Percentiles rank a stretch among this genome's conserved stretches.
These are phyloP conservation scores for Calameuta filiformis DNA, from an alignment of 2,888 invertebrate species.

Conservation along the genomic window DNA sequence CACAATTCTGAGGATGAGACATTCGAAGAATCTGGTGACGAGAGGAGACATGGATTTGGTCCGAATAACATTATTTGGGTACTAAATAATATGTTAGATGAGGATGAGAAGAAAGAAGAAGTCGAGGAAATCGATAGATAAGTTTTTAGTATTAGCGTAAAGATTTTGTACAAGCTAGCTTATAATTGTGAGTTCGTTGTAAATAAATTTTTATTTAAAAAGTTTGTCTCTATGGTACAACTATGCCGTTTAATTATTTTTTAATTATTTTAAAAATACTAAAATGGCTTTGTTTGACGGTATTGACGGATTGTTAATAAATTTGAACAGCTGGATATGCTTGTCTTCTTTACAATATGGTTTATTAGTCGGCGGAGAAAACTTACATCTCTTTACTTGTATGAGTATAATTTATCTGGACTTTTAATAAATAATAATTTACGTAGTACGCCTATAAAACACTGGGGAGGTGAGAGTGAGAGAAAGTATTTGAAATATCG, in stretches of 20 bases:
- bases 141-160: not conserved
- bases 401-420: slow-evolving; percentile 33
- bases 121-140: not conserved
- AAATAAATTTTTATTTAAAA: not conserved
- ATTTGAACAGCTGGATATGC: not conserved
- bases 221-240: not conserved
- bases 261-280: not conserved
- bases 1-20: not conserved
- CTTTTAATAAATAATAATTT: slow-evolving; percentile 57
- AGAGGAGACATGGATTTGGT: not conserved
- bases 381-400: slow-evolving; percentile 16
- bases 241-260: not conserved
- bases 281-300: not conserved
- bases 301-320: not conserved
- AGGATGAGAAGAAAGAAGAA: not conserved
- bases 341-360: slow-evolving; percentile 1
- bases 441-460: slow-evolving; percentile 36
- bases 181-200: not conserved
- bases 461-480: slow-evolving; percentile 7
- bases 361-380: slow-evolving; percentile 13
- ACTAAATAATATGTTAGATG: not conserved
- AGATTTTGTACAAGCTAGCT: not conserved
- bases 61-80: not conserved
- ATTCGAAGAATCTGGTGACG: not conserved
- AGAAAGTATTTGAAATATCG: not conserved